Percentiles rank a stretch among this genome's conserved stretches.
These are phyloP conservation scores for Orientallactaga bullata DNA, from an alignment of 2,113 vertebrate species.

Conservation along the genomic window DNA sequence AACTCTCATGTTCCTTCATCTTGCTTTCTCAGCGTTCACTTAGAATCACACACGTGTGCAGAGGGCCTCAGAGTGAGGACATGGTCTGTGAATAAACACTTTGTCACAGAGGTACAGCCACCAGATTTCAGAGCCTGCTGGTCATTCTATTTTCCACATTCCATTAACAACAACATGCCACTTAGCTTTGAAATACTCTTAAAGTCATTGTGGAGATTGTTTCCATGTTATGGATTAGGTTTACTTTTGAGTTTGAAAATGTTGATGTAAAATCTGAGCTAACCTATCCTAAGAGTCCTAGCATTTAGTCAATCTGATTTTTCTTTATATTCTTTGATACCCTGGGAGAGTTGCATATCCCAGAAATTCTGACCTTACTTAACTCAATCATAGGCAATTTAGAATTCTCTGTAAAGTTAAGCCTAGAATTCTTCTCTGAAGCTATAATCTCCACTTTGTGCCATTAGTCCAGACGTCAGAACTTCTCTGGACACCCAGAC, in stretches of 20 bases:
- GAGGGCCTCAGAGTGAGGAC: background rate
- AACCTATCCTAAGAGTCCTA: background rate
- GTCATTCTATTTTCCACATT: background rate
- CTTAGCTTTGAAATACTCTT: background rate
- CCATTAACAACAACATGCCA: background rate
- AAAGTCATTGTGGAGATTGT: background rate
- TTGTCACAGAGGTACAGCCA: background rate
- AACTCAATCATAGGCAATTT: background rate
- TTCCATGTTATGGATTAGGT: background rate
- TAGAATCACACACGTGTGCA: background rate
- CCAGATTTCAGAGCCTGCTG: too few relatives aligned
- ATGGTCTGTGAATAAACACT: background rate
- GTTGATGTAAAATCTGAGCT: background rate
- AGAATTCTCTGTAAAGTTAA: background rate
- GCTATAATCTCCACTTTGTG: background rate
- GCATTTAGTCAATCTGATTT: background rate
- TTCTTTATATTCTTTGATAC: background rate
- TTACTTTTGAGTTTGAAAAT: background rate
- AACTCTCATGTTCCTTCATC: background rate
- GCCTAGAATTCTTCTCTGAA: background rate
- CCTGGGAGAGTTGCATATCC: background rate
- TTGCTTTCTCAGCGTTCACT: background rate
- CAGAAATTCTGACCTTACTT: background rate
- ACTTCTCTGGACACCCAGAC: background rate
- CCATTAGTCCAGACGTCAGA: background rate